A percentile compares a stretch with the other conserved stretches of the same genome.
These are phyloP conservation scores for Trachelus stipa DNA, from an alignment of 2,888 invertebrate species.

Conservation along the genomic window DNA sequence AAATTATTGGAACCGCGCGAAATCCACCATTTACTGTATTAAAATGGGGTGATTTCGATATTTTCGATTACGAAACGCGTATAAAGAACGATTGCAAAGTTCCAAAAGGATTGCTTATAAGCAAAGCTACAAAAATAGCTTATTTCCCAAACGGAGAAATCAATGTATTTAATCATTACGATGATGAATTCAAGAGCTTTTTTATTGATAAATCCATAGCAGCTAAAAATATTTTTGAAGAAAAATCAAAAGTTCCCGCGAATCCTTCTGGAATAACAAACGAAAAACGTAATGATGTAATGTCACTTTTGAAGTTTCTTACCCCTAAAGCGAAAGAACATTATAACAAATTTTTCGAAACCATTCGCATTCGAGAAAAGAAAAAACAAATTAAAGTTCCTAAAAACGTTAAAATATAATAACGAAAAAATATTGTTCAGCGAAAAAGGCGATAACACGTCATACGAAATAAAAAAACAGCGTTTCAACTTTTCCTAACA, in stretches of 20 bases:
- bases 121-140: slow-evolving; percentile 19
- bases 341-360: background rate
- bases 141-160: slow-evolving; percentile 22
- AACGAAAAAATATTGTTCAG: no score
- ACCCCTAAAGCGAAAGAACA: slow-evolving; percentile 17
- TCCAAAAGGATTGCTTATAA: slow-evolving; percentile 22
- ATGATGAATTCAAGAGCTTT: slow-evolving; percentile 8
- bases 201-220: slow-evolving; percentile 1
- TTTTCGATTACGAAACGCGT: slow-evolving; percentile 22
- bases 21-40: slow-evolving; percentile 26
- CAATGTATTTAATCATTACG: slow-evolving; percentile 16
- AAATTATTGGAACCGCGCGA: slow-evolving; percentile 19
- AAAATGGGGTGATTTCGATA: slow-evolving; percentile 14
- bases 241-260: slow-evolving; percentile 7
- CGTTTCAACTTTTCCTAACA: no score
- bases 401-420: no score
- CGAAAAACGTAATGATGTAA: slow-evolving; percentile 21
- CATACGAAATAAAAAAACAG: no score
- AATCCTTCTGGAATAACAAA: slow-evolving; percentile 14
- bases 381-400: no score
- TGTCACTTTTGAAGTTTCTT: slow-evolving; percentile 18
- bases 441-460: no score
- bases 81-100: background rate
- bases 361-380: no score
- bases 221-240: slow-evolving; percentile 7